Evolutionary conservation across 2,888 invertebrate genomes (phyloP), one percentile per base, ranked within the genome.

Genomic region (Protula sp.): DNA sequence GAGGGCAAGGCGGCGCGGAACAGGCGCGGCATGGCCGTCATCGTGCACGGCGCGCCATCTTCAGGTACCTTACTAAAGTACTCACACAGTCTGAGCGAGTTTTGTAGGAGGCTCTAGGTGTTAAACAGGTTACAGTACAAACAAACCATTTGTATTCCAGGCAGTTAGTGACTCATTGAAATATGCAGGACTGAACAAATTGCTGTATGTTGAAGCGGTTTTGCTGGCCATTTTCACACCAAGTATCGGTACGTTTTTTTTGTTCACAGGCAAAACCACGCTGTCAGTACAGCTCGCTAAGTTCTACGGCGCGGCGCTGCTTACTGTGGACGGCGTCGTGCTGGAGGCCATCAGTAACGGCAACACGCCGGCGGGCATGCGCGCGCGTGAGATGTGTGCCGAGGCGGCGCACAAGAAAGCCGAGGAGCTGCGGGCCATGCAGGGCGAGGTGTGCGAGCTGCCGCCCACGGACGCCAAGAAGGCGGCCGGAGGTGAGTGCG

Each of bases 1-100:
- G 81, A 81, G 60, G 81, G 81, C 24, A 75, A 77, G 65, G 81
- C 80, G 52, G 79, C 79, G 19, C 68, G 79, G 4, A 79, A 80
- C 67, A 65, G 80, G 53, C 67, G 81, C 30, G 81, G 81, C 19
- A 73, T 82, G 31, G 78, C 80, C n/a, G 57, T 80, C 54, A 74
- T 82, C 59, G 74, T 82, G 4, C 74, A 81, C 63, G 82, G 82
- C 47, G 76, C 81, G n/a, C 81, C 81, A 1, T 60, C 74, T 64
- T 76, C 81, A 59, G 81, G 81, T 76, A n/a, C n/a, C n/a, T n/a
- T n/a, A n/a, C n/a, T n/a, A n/a, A n/a, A n/a, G n/a, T n/a, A n/a
- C n/a, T n/a, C n/a, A n/a, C n/a, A n/a, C n/a, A n/a, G n/a, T n/a
- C n/a, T n/a, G n/a, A n/a, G n/a, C n/a, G n/a, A n/a, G n/a, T n/a